Conservation (phyloP, 1,140 invertebrate species). For the Sycobia sp. region DNA sequence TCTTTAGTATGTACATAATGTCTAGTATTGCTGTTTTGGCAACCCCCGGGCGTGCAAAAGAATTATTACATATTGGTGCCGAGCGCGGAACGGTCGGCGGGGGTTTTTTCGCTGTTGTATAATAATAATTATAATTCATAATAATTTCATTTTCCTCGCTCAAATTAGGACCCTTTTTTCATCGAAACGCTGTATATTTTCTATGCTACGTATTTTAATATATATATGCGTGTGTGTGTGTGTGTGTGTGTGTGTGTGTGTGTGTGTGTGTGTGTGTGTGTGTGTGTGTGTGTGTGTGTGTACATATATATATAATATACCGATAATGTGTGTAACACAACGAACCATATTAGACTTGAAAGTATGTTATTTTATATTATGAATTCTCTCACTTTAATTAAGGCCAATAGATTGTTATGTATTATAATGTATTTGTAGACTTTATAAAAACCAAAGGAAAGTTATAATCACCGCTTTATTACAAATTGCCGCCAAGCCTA, state of each 20-base stretch:
- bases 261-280: too few relatives aligned
- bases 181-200: not conserved
- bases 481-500: too few relatives aligned
- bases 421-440: not conserved
- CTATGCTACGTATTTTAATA: too few relatives aligned
- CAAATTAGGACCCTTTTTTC: too few relatives aligned
- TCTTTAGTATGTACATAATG: constrained; percentile 21
- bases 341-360: constrained; percentile 1
- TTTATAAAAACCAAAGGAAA: not conserved
- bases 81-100: constrained; percentile 6
- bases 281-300: too few relatives aligned
- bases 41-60: constrained; percentile 19
- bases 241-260: too few relatives aligned
- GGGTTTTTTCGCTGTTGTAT: not conserved
- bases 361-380: not conserved
- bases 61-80: too few relatives aligned
- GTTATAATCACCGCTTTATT: too few relatives aligned
- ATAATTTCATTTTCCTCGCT: not conserved
- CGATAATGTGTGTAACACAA: constrained; percentile 11
- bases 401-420: constrained; percentile 28
- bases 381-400: constrained; percentile 28
- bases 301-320: too few relatives aligned
- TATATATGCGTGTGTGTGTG: not conserved
- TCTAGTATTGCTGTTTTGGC: constrained; percentile 34
- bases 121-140: too few relatives aligned